A percentile compares a stretch with the other conserved stretches of the same genome.
phyloP scores from a whole-genome alignment of 1,140 invertebrate species.

The Solenopsis fugax region DNA sequence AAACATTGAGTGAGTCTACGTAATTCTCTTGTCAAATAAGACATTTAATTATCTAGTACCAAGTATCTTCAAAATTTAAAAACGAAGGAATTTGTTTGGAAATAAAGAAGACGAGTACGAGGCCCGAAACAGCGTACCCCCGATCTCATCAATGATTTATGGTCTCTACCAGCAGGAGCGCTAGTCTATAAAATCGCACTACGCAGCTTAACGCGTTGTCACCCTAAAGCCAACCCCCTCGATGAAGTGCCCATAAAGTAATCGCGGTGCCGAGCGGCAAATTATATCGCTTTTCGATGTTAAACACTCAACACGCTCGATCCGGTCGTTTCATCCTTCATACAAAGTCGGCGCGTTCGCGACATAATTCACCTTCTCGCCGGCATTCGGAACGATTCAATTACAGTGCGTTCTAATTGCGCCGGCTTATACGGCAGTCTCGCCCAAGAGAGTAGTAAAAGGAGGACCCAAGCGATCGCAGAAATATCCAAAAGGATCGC shows the following conservation, averaged over 20 bases:
- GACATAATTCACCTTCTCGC: conserved; percentile 51
- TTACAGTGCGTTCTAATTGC: conserved; percentile 58
- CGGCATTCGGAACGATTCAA: conserved; percentile 57
- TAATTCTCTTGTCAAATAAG: too few species aligned
- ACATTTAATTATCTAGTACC: neutral
- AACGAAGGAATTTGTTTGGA: neutral
- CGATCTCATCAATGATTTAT: conserved; percentile 46
- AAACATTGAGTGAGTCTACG: too few species aligned
- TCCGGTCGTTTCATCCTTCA: conserved; percentile 22
- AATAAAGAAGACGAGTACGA: neutral
- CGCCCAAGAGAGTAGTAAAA: conserved; percentile 48
- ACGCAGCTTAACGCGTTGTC: conserved; percentile 37
- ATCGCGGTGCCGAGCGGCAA: conserved; percentile 20
- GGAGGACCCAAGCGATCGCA: conserved; percentile 10
- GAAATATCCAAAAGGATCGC: conserved; percentile 66
- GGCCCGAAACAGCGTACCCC: neutral
- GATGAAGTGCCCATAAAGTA: conserved; percentile 49
- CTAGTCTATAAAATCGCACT: conserved; percentile 37
- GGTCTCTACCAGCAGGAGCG: conserved; percentile 19
- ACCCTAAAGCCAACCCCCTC: neutral
- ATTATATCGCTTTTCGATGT: conserved; percentile 59
- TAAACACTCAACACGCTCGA: neutral
- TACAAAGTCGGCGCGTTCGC: conserved; percentile 6
- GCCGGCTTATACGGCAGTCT: neutral
- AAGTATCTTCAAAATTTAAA: neutral